Base-by-base conservation (phyloP, 1,140 invertebrate genomes). In the Polypedilum pembai region DNA sequence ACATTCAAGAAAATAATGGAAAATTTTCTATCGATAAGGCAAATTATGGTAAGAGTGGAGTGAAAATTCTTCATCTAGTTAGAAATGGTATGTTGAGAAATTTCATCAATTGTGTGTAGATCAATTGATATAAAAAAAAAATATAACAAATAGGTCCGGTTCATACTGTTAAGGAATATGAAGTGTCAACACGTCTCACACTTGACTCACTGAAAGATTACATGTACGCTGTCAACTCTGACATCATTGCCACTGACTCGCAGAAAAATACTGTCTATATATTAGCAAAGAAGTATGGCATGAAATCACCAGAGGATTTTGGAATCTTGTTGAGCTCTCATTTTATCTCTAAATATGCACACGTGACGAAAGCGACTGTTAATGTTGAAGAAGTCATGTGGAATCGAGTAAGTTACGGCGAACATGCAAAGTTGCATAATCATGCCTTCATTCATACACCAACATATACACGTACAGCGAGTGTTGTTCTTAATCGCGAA, bases 201-300 rank as follows among this genome's bases (percentile, higher is more conserved):
- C 81, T 93, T n/a, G 84, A 86, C 72, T 87, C 86, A 5, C 86
- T 89, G 76, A 87, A 86, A 73, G 91, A 92, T 76, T 89, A 87
- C 78, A 78, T 85, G 0, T 77, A 82, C 15, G 81, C 80, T 78
- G 87, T 90, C 79, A 91, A 91, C 77, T 85, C 86, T 41, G 88
- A 90, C 77, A 88, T 91, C 56, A 87, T 91, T n/a, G 91, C 91
- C 1, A 93, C 91, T 0, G 91, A 93, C 78, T 89, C 90, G 7
- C 91, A 93, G 78, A 92, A 92, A 83, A 93, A 93, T 78, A 92
- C 90, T 0, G 88, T 92, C n/a, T 92, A 92, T 79, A 78, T 92
- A 24, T 77, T 92, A 76, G 91, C 91, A 8, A 92, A 91, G 79
- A 89, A 91, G 77, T 83, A 90, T 79, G 91, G 90, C 45, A 86